Percentiles rank a stretch among this genome's conserved stretches.
These are phyloP conservation scores for Pocota personata DNA, from an alignment of 2,888 invertebrate species.

Conservation along the genomic window DNA sequence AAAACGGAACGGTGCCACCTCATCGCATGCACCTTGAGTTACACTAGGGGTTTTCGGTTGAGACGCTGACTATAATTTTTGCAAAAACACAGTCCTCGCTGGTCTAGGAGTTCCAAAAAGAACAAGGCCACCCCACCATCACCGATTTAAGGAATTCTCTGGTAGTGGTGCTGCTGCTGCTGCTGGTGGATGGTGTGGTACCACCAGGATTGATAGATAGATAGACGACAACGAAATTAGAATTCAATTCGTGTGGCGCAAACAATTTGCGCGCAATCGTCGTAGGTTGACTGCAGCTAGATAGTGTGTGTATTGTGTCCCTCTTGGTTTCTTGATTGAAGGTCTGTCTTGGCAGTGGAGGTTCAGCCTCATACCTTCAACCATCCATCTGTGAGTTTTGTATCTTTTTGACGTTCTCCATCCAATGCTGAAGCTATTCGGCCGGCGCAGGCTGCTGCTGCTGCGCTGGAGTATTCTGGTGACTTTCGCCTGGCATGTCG, in stretches of 20 bases:
- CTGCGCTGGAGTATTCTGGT: conserved; percentile 46
- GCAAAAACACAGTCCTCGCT: conserved; percentile 10
- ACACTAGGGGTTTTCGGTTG: conserved; percentile 47
- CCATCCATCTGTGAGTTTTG: conserved; percentile 59
- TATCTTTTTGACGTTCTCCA: conserved; percentile 63
- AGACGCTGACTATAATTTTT: conserved; percentile 49
- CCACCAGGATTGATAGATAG: conserved; percentile 63
- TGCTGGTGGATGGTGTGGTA: conserved; percentile 4
- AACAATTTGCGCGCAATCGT: conserved; percentile 70
- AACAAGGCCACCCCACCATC: conserved; percentile 64
- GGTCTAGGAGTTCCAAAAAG: conserved; percentile 42
- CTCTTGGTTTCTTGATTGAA: conserved; percentile 62
- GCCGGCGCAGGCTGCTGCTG: background rate
- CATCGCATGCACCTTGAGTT: conserved; percentile 43
- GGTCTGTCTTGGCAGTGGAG: conserved; percentile 38
- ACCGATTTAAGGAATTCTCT: conserved; percentile 60
- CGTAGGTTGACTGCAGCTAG: background rate
- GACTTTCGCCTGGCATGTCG: conserved; percentile 73
- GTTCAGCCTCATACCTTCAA: conserved; percentile 32
- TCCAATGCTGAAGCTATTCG: background rate
- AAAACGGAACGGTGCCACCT: conserved; percentile 66
- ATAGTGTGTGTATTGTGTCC: conserved; percentile 30
- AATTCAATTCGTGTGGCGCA: conserved; percentile 73
- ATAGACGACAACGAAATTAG: conserved; percentile 67
- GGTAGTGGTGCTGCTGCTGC: background rate